Evolutionary conservation across 2,113 vertebrate species (phyloP), one percentile per base, ranked within the genome.

Genomic region (Vidua chalybeata): DNA sequence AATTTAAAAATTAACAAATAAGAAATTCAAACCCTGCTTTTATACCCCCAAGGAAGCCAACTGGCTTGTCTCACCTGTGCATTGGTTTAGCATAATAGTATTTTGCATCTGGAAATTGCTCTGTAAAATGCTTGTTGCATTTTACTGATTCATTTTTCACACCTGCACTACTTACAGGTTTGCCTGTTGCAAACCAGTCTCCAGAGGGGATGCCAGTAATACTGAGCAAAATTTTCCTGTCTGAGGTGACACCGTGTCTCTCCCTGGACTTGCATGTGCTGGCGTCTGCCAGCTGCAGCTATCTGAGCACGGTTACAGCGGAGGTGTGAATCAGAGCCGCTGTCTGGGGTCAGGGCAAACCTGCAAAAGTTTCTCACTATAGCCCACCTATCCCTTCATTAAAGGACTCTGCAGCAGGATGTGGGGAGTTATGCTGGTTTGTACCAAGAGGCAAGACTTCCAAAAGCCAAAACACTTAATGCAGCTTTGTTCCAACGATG

Each of bases 231-330:
- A 9, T 39, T 33, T 61, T 17, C 6, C 37, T 7, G 5, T 24
- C 55, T n/a, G 66, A 33, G 51, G 11, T 62, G 55, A 43, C 15
- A 20, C 17, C 30, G 2, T 27, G 31, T 49, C 87, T 73, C 21
- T 33, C 35, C 48, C 35, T 14, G 49, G 45, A 10, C 33, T 39
- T 41, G 52, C 6, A 55, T 2, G 1, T 35, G 45, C 31, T 55
- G 78, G 9, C 23, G 12, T 35, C 35, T 45, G 62, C 23, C 69
- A 31, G 41, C 41, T 30, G 35, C 23, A 30, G 59, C 33, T 31
- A 5, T 11, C 20, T 0, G 5, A 15, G 61, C 37, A 2, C 0
- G 0, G 45, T 48, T 56, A 19, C 31, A 37, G 31, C 21, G 13
- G 27, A 59, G 35, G 28, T 27, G 24, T n/a, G 59, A 11, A 37